These are phyloP conservation scores for Drosophila arizonae DNA, from an alignment of 1,140 invertebrate species.

Conservation along the genomic window DNA sequence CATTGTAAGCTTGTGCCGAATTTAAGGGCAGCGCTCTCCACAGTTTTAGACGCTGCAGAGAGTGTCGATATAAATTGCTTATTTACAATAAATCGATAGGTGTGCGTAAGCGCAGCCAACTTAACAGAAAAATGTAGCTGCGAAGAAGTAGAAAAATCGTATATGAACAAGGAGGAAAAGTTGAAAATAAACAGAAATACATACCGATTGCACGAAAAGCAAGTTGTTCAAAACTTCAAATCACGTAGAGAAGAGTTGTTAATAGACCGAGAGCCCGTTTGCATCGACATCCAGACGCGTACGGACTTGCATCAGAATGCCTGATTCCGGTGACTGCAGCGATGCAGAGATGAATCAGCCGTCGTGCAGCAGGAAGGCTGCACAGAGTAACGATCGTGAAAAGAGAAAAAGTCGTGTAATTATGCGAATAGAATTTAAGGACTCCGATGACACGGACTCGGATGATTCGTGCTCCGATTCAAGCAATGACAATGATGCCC, in stretches of 20 bases:
- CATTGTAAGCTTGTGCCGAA: conserved; percentile 5
- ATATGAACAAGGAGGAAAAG: conserved; percentile 48
- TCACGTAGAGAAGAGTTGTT: conserved; percentile 7
- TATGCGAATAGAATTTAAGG: conserved; percentile 81
- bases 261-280: conserved; percentile 4
- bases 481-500: conserved; percentile 36
- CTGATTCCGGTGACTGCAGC: conserved; percentile 67
- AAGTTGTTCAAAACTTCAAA: conserved; percentile 4
- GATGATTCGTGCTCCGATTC: conserved; percentile 34
- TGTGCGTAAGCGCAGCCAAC: conserved; percentile 51
- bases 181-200: conserved; percentile 47
- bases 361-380: conserved; percentile 54
- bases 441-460: conserved; percentile 62
- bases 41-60: conserved; percentile 36
- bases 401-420: conserved; percentile 75
- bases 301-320: conserved; percentile 76
- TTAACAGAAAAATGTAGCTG: conserved; percentile 47
- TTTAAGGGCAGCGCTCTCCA: conserved; percentile 18
- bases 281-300: conserved; percentile 39
- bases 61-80: conserved; percentile 31
- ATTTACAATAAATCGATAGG: conserved; percentile 41
- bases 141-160: conserved; percentile 53
- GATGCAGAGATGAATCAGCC: conserved; percentile 62
- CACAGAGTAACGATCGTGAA: conserved; percentile 32
- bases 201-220: conserved; percentile 9